phyloP scores from a whole-genome alignment of 2,113 vertebrate species.

The Sinosuthora webbiana region DNA sequence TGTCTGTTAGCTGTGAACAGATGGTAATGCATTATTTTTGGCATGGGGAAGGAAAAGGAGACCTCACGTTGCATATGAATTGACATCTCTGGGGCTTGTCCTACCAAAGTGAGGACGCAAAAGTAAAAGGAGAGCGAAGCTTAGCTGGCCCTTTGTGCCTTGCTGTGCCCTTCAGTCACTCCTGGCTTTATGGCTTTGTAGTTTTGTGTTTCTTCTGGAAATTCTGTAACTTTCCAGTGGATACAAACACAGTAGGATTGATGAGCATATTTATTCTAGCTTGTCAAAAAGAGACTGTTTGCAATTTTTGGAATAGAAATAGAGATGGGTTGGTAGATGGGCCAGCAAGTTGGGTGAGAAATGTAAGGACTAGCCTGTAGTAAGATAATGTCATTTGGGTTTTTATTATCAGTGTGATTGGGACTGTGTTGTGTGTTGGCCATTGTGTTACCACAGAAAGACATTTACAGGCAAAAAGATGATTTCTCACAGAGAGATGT shows the following conservation, averaged over 20 bases:
- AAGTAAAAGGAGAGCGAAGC: background rate
- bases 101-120: background rate
- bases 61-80: conserved; percentile 55
- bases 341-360: background rate
- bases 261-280: background rate
- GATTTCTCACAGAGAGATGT: background rate
- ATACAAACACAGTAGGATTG: background rate
- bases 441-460: background rate
- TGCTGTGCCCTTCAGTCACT: background rate
- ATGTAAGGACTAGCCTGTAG: background rate
- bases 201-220: background rate
- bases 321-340: background rate
- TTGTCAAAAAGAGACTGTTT: background rate
- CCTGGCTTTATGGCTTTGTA: background rate
- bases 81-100: conserved; percentile 7
- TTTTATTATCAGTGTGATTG: background rate
- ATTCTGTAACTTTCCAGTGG: background rate
- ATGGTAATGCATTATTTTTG: conserved; percentile 55
- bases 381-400: background rate
- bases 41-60: background rate
- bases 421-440: background rate
- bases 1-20: conserved; percentile 51
- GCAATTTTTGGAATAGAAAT: background rate
- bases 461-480: background rate
- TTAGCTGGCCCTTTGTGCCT: background rate